These are phyloP conservation scores for Tetrao urogallus DNA, from an alignment of 2,113 vertebrate species.

Conservation along the genomic window DNA sequence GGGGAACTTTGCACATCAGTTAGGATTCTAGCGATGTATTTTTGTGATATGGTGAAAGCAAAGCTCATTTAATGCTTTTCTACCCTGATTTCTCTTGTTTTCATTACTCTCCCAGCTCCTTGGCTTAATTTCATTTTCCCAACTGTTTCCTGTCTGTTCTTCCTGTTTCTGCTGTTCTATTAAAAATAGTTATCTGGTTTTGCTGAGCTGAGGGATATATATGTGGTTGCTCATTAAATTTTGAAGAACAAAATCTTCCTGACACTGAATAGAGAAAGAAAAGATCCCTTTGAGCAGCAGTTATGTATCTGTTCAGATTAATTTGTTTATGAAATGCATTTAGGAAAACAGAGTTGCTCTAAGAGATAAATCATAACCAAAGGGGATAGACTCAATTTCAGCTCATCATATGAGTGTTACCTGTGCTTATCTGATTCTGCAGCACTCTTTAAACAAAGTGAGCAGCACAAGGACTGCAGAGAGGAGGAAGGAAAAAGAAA, in stretches of 20 bases:
- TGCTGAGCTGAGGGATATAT: not conserved
- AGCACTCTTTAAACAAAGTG: not conserved
- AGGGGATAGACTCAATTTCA: not conserved
- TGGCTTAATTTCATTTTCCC: not conserved
- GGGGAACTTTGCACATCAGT: not conserved
- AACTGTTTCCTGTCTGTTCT: not conserved
- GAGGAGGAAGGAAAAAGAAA: too few relatives aligned
- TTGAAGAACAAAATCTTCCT: not conserved
- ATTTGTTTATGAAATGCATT: not conserved
- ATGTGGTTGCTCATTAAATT: not conserved
- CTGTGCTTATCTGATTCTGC: not conserved
- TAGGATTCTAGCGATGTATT: not conserved
- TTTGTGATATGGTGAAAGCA: not conserved
- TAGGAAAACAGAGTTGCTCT: not conserved
- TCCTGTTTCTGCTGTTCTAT: not conserved
- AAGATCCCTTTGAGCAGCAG: not conserved
- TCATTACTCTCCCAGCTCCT: not conserved
- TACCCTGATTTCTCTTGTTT: not conserved
- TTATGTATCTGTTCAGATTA: not conserved
- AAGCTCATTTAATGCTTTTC: not conserved
- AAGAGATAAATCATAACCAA: not conserved
- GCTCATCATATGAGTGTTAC: not conserved
- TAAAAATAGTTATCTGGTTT: slow-evolving; percentile 15
- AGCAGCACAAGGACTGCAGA: not conserved
- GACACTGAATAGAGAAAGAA: not conserved